Percentiles rank a stretch among this genome's conserved stretches.
These are phyloP conservation scores for Perognathus longimembris DNA, from an alignment of 2,113 vertebrate species.

Conservation along the genomic window DNA sequence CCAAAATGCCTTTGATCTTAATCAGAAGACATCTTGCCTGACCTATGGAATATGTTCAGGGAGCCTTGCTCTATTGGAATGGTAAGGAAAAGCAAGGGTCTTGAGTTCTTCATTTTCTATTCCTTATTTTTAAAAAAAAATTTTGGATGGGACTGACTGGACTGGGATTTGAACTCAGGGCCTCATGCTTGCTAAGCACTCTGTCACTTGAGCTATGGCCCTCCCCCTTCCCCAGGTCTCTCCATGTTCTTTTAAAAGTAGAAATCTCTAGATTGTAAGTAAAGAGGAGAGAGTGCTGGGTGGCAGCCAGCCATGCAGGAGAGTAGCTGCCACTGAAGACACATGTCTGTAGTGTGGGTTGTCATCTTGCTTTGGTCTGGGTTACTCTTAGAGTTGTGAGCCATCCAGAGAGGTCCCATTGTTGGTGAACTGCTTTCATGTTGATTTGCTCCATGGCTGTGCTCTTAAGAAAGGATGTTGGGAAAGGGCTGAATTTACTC, in stretches of 20 bases:
- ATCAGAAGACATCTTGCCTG: neutral
- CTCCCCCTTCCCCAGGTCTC: too few species aligned
- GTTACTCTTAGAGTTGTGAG: neutral
- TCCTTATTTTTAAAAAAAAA: too few species aligned
- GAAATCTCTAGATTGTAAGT: neutral
- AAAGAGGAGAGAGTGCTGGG: neutral
- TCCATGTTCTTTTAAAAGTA: neutral
- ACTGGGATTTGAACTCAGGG: too few species aligned
- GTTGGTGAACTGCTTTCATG: rapidly evolving
- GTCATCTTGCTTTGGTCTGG: neutral
- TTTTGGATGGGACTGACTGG: too few species aligned
- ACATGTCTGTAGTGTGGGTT: rapidly evolving
- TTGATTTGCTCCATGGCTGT: neutral
- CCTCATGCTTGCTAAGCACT: too few species aligned
- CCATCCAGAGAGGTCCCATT: neutral
- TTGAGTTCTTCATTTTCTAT: too few species aligned
- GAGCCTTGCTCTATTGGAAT: neutral
- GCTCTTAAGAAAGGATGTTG: neutral
- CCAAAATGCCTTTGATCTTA: neutral
- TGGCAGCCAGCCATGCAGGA: neutral
- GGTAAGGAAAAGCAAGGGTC: neutral
- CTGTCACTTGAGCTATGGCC: too few species aligned
- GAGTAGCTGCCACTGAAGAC: neutral
- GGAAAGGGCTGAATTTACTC: neutral
- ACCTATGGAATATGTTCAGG: neutral